These are phyloP conservation scores for Hemiscyllium ocellatum DNA, from an alignment of 2,113 vertebrate genomes.

Conservation along the genomic window DNA sequence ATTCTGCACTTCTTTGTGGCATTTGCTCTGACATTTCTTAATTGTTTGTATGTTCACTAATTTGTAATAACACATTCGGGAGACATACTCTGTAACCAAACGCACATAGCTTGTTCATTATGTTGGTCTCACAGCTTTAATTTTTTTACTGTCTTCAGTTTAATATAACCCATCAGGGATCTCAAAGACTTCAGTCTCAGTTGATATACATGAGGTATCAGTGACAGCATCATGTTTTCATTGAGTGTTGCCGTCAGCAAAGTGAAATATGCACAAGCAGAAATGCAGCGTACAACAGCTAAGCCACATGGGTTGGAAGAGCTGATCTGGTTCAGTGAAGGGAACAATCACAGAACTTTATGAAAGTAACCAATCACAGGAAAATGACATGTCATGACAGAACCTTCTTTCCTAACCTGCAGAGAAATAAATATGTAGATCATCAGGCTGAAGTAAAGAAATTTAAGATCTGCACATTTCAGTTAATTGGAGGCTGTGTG, in stretches of 20 bases:
- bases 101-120: background rate
- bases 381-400: background rate
- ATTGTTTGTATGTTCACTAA: slow-evolving; percentile 11
- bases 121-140: background rate
- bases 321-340: background rate
- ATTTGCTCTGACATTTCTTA: slow-evolving; percentile 24
- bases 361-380: background rate
- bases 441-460: background rate
- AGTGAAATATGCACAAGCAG: background rate
- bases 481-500: background rate
- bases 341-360: background rate
- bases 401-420: background rate
- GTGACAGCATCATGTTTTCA: background rate
- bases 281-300: background rate
- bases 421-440: background rate
- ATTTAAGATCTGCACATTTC: background rate
- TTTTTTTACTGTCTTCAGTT: too few species aligned
- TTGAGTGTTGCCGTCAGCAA: background rate
- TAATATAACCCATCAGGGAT: background rate
- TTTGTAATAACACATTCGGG: background rate
- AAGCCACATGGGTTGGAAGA: background rate
- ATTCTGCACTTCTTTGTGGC: background rate
- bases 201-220: background rate
- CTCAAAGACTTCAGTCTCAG: background rate
- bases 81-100: background rate